phyloP scores from a whole-genome alignment of 2,888 invertebrate genomes.

The Thecocarcelia acutangulata region DNA sequence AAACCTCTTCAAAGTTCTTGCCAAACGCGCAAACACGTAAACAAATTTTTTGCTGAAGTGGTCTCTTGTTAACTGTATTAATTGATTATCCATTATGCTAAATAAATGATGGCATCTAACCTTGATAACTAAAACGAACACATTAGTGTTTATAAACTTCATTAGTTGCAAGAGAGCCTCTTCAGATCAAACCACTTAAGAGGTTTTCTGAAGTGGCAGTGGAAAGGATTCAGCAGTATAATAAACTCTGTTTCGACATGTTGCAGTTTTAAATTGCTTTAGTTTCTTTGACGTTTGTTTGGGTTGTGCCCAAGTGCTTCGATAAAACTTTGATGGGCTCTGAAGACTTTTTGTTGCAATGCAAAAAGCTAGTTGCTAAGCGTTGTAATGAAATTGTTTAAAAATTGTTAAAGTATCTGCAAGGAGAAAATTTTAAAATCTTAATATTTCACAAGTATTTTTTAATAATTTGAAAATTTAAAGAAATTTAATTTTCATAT shows the following conservation, averaged over 20 bases:
- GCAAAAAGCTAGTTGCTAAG: constrained; percentile 6
- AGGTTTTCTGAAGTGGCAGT: constrained; percentile 54
- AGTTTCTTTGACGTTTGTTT: constrained; percentile 22
- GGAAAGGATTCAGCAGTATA: constrained; percentile 10
- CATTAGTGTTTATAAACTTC: constrained; percentile 60
- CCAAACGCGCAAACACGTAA: constrained; percentile 19
- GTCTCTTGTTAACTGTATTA: constrained; percentile 66
- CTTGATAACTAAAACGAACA: constrained; percentile 51
- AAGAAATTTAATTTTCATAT: no score
- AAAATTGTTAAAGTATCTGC: no score
- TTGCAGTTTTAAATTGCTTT: constrained; percentile 14
- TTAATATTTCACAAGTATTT: no score
- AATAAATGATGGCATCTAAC: constrained; percentile 62
- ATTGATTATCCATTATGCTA: constrained; percentile 67
- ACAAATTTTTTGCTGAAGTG: constrained; percentile 42
- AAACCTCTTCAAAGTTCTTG: constrained; percentile 41
- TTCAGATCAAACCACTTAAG: constrained; percentile 58
- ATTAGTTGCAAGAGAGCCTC: constrained; percentile 61
- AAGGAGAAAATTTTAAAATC: no score
- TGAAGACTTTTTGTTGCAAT: neutral
- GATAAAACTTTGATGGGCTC: constrained; percentile 46
- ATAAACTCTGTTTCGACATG: neutral
- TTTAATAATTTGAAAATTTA: no score
- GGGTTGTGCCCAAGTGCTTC: constrained; percentile 7
- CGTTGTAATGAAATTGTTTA: no score